Evolutionary conservation across 2,797 vertebrate species (phyloP).

Genomic region (Lacerta agilis): DNA sequence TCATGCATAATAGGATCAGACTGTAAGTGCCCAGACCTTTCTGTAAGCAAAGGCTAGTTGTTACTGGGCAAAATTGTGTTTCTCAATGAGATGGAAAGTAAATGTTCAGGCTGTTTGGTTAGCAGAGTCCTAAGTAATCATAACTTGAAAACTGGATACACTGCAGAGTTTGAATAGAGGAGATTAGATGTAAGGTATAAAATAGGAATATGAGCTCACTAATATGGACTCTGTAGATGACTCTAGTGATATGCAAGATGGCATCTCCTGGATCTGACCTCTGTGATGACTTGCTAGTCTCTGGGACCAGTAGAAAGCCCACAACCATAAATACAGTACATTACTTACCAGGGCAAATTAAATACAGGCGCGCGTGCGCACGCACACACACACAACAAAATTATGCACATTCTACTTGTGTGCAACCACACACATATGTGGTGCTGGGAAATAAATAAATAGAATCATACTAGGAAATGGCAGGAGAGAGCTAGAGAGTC

Average conservation of each 20-base stretch:
- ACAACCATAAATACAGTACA: not conserved
- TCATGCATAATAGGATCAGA: not conserved
- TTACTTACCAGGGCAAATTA: not conserved
- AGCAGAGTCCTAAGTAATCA: not conserved
- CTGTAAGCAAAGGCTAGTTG: not conserved
- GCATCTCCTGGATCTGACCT: not conserved
- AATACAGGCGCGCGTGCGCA: too few relatives aligned
- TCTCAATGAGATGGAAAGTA: not conserved
- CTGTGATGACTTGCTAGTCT: not conserved
- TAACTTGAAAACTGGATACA: not conserved
- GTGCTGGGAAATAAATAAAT: too few relatives aligned
- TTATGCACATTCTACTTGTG: too few relatives aligned
- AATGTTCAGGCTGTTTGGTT: not conserved
- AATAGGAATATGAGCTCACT: not conserved
- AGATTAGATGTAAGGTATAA: not conserved
- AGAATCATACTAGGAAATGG: too few relatives aligned
- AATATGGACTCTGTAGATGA: not conserved
- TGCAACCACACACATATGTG: too few relatives aligned
- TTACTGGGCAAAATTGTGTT: not conserved
- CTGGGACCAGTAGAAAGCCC: not conserved
- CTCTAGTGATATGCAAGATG: not conserved
- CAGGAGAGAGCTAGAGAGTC: too few relatives aligned
- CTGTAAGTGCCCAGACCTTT: not conserved
- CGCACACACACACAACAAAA: too few relatives aligned
- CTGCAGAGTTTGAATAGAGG: not conserved